Percentiles rank a stretch among this genome's conserved stretches.
Evolutionary conservation across 1,140 invertebrate genomes (phyloP).

Genomic region (Scylla paramamosain): DNA sequence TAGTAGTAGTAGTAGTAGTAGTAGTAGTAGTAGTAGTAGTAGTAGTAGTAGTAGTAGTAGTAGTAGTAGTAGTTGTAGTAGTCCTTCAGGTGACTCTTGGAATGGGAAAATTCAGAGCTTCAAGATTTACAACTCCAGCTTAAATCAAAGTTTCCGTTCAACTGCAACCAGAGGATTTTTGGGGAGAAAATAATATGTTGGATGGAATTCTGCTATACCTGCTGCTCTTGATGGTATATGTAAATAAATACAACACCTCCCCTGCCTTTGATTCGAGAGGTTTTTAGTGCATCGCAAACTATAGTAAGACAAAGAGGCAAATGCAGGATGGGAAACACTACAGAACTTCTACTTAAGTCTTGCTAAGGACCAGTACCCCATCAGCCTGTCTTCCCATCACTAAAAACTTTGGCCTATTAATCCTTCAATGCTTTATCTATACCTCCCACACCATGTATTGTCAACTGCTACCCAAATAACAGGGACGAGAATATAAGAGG

Average conservation of each 20-base stretch:
- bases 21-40: neutral
- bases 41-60: too few relatives aligned
- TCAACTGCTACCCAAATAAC: neutral
- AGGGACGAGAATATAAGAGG: neutral
- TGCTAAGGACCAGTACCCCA: neutral
- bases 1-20: too few relatives aligned
- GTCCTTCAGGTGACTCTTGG: slow-evolving; percentile 54
- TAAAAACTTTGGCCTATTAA: too few relatives aligned
- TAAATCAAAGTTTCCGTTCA: neutral
- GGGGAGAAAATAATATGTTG: slow-evolving; percentile 16
- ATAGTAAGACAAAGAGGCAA: neutral
- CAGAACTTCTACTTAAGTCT: neutral
- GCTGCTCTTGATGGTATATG: neutral
- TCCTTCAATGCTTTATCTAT: too few relatives aligned
- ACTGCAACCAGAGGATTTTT: neutral
- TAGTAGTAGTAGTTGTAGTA: neutral
- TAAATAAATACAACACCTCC: neutral
- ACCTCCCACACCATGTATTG: neutral
- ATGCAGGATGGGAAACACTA: neutral
- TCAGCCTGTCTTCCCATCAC: too few relatives aligned
- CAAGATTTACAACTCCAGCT: neutral
- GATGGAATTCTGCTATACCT: slow-evolving; percentile 54
- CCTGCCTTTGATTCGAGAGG: neutral
- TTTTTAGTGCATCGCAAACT: neutral
- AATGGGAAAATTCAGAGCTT: slow-evolving; percentile 46